These are phyloP conservation scores for Rhysida immarginata DNA, from an alignment of 1,140 invertebrate genomes.

Conservation along the genomic window DNA sequence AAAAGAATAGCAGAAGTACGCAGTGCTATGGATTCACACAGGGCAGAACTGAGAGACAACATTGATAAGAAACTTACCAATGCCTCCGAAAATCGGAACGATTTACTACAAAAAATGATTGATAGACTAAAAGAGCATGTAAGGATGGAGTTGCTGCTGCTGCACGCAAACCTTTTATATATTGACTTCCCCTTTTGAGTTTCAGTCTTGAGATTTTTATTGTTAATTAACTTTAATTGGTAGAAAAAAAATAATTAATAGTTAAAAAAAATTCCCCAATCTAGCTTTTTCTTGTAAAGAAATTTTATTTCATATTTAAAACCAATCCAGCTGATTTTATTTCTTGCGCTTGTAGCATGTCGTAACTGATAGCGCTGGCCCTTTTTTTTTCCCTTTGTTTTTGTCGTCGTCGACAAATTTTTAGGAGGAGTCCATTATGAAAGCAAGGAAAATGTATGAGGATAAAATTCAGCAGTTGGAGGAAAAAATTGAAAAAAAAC, in stretches of 20 bases:
- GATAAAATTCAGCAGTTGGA: slow-evolving; percentile 37
- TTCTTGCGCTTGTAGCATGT: not conserved
- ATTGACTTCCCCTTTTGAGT: not conserved
- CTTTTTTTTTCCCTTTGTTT: not conserved
- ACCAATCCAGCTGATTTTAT: not conserved
- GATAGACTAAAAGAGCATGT: slow-evolving; percentile 78
- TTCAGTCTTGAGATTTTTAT: not conserved
- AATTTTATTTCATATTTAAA: not conserved
- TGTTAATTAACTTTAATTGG: not conserved
- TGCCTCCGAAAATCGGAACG: slow-evolving; percentile 65
- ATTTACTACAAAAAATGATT: slow-evolving; percentile 72
- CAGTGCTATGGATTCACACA: slow-evolving; percentile 60
- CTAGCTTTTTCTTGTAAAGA: not conserved
- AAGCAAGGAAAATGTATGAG: slow-evolving; percentile 46
- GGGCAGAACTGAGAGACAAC: slow-evolving; percentile 58
- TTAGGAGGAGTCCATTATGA: slow-evolving; percentile 41
- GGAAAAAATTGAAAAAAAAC: slow-evolving; percentile 52
- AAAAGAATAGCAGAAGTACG: slow-evolving; percentile 43
- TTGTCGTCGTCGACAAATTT: not conserved
- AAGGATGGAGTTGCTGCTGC: no score
- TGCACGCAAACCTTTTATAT: not conserved
- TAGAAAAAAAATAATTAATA: not conserved
- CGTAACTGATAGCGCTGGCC: no score
- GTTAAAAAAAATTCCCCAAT: not conserved
- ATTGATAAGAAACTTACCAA: slow-evolving; percentile 70